Evolutionary conservation across 2,888 invertebrate species (phyloP), one percentile per base, ranked within the genome.

Genomic region (Trissolcus brochymenae): DNA sequence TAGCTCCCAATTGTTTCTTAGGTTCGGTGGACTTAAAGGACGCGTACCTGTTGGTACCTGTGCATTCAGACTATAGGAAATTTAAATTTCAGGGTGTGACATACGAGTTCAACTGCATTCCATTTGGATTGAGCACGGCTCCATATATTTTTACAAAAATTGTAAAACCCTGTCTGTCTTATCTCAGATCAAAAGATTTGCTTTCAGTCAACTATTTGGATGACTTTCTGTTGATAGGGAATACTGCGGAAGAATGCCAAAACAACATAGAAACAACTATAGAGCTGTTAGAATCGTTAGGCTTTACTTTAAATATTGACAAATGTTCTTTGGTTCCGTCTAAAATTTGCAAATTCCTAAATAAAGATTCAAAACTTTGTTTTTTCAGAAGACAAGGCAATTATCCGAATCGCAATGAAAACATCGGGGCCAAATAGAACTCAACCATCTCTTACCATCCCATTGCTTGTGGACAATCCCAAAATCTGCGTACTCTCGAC

Each of bases 71-170:
- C 2, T 14, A 11, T 61, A 51, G 72, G 9, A 78, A 72, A 67
- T 78, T 43, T 49, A 60, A 49, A n/a, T 57, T 57, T 13, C 57
- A 57, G 21, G 4, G 9, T 2, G 29, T 1, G 19, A 17, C 43
- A 1, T 60, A 60, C 13, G 49, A 49, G 17, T 60, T 29, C 6
- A 25, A 59, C 72, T 17, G 74, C 67, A 40, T 21, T 19, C 51
- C 76, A 2, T 80, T 79, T 49, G 71, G 78, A 14, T 41, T 79
- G n/a, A 50, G 35, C 4, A 67, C 70, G 35, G 74, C 73, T 1
- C 78, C 77, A n/a, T 71, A 56, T 4, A 53, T 73, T 0, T 79
- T 79, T 51, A 74, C 79, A 13, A 80, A 77, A 25, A 51, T 76
- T 14, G n/a, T n/a, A n/a, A n/a, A n/a, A n/a, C n/a, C n/a, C n/a